Evolutionary conservation across 1,140 invertebrate genomes (phyloP).

Genomic region (Nixonia krombeini): DNA sequence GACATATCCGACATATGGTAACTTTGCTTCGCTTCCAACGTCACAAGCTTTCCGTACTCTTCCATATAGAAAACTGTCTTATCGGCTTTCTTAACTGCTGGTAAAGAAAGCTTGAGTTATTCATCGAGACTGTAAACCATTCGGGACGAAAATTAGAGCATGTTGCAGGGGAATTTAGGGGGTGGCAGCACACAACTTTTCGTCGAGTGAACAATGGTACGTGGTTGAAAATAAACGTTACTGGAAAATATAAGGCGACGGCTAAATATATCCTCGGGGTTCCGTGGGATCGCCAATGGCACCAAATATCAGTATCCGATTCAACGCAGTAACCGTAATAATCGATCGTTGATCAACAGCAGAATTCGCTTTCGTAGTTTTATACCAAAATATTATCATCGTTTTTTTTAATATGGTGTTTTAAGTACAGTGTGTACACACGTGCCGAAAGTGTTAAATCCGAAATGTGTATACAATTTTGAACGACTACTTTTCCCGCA

Average conservation of each 20-base stretch:
- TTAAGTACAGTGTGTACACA: too few species aligned
- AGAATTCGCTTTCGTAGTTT: too few species aligned
- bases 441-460: too few species aligned
- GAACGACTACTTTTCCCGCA: too few species aligned
- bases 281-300: slow-evolving; percentile 46
- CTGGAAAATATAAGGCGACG: slow-evolving; percentile 58
- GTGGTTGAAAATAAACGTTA: slow-evolving; percentile 61
- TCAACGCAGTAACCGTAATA: slow-evolving; percentile 44
- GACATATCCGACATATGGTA: slow-evolving; percentile 12
- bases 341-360: slow-evolving; percentile 41
- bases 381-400: too few species aligned
- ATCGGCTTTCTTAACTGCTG: slow-evolving; percentile 10
- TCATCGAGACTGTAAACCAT: too few species aligned
- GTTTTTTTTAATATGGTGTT: too few species aligned
- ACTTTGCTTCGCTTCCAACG: neutral
- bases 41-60: too few species aligned
- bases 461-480: too few species aligned
- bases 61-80: slow-evolving; percentile 1
- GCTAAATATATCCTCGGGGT: slow-evolving; percentile 51
- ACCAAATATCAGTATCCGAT: slow-evolving; percentile 54
- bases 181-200: slow-evolving; percentile 49
- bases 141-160: slow-evolving; percentile 5
- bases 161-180: slow-evolving; percentile 25
- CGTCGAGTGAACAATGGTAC: slow-evolving; percentile 36
- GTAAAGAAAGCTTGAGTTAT: slow-evolving; percentile 23